A percentile compares a stretch with the other conserved stretches of the same genome.
Evolutionary conservation across 2,113 vertebrate genomes (phyloP).

Genomic region (Dromiciops gliroides): DNA sequence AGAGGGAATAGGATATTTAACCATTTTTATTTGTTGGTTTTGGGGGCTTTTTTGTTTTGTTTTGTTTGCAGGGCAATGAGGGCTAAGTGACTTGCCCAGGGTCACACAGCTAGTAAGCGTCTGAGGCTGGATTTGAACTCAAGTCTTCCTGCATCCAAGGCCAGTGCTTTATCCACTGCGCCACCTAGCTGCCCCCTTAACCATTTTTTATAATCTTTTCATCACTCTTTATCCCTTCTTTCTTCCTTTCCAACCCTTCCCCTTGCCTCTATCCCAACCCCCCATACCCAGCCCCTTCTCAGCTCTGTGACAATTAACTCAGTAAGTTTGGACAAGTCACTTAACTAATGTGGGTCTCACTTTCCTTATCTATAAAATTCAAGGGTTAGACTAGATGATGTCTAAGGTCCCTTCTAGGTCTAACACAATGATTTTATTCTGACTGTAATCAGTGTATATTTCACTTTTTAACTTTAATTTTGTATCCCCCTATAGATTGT

Average conservation of each 20-base stretch:
- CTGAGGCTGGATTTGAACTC: no score
- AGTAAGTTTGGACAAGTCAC: not conserved
- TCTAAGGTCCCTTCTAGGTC: not conserved
- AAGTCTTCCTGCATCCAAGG: no score
- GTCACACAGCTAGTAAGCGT: no score
- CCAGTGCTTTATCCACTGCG: no score
- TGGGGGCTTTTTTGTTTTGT: no score
- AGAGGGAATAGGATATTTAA: not conserved
- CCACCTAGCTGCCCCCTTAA: no score
- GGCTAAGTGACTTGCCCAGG: no score
- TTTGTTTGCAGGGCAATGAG: no score
- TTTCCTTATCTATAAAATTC: not conserved
- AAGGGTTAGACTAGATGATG: not conserved
- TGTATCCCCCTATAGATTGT: not conserved
- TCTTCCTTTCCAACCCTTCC: no score
- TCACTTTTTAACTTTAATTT: not conserved
- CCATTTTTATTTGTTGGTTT: no score
- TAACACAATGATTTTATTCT: slow-evolving; percentile 3
- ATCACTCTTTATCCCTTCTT: not conserved
- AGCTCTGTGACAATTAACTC: not conserved
- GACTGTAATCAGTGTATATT: not conserved
- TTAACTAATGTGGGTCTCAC: not conserved
- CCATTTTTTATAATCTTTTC: no score
- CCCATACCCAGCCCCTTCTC: not conserved
- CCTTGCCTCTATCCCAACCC: not conserved